These are phyloP conservation scores for Steinernema khuongi DNA, from an alignment of 1,140 invertebrate genomes.

Conservation along the genomic window DNA sequence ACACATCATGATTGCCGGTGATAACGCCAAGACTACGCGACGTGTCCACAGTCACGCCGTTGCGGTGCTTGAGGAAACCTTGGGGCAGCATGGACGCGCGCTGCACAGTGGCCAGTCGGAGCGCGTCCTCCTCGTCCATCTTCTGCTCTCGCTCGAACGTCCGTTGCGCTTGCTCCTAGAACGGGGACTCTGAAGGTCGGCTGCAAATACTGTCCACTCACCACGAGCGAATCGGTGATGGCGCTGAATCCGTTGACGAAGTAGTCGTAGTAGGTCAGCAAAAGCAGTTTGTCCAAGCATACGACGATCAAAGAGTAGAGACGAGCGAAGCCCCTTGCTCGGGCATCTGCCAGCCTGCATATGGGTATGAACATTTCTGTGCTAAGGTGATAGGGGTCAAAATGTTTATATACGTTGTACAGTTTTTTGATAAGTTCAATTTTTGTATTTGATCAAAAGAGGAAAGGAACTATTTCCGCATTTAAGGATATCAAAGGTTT, in stretches of 20 bases:
- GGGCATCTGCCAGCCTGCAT: not conserved
- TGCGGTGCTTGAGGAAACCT: slow-evolving; percentile 7
- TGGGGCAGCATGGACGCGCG: slow-evolving; percentile 1
- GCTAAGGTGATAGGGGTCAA: not conserved
- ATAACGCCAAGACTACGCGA: slow-evolving; percentile 9
- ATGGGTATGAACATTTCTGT: not conserved
- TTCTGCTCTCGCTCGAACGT: not conserved
- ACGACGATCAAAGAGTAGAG: not conserved
- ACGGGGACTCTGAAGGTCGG: not conserved
- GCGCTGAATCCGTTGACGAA: slow-evolving; percentile 1
- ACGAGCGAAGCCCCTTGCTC: not conserved
- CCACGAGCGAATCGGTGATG: not conserved
- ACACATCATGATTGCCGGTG: not conserved
- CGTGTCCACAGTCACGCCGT: not conserved
- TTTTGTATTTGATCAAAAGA: too few relatives aligned
- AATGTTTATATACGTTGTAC: too few relatives aligned
- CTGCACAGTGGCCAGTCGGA: not conserved
- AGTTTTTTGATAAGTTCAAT: too few relatives aligned
- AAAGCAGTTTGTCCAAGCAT: not conserved
- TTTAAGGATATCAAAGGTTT: too few relatives aligned
- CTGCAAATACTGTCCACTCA: not conserved
- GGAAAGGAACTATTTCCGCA: too few relatives aligned
- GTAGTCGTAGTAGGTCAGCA: slow-evolving; percentile 1
- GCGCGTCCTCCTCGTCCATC: not conserved
- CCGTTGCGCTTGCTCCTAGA: not conserved